phyloP scores from a whole-genome alignment of 2,113 vertebrate species.

The Rhea americana region DNA sequence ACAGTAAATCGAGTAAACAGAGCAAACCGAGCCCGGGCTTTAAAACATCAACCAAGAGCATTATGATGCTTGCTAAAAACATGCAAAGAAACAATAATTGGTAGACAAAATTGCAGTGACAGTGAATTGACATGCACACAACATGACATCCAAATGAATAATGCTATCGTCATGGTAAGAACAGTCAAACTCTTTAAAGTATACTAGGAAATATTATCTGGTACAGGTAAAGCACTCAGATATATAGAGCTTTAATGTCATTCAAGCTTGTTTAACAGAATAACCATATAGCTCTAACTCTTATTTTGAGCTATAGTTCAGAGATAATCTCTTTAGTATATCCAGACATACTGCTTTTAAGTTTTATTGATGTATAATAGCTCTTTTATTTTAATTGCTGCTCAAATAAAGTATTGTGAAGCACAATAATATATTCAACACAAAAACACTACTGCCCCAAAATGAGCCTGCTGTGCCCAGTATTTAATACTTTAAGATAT shows the following conservation, averaged over 20 bases:
- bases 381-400: neutral
- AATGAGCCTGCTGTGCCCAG: neutral
- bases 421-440: neutral
- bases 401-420: conserved; percentile 26
- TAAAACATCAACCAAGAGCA: conserved; percentile 49
- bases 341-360: conserved; percentile 8
- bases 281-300: neutral
- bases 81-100: conserved; percentile 77
- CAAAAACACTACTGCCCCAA: neutral
- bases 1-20: conserved; percentile 92
- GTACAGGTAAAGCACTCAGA: conserved; percentile 16
- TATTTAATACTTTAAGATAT: neutral
- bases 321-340: neutral
- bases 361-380: neutral
- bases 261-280: neutral
- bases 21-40: conserved; percentile 80
- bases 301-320: neutral
- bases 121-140: conserved; percentile 73
- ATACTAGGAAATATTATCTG: neutral
- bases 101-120: conserved; percentile 14
- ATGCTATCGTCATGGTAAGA: neutral
- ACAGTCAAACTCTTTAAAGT: conserved; percentile 36
- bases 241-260: neutral
- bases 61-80: conserved; percentile 46
- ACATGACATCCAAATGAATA: conserved; percentile 15